These are phyloP conservation scores for Goniozus legneri DNA, from an alignment of 1,140 invertebrate species.

Conservation along the genomic window DNA sequence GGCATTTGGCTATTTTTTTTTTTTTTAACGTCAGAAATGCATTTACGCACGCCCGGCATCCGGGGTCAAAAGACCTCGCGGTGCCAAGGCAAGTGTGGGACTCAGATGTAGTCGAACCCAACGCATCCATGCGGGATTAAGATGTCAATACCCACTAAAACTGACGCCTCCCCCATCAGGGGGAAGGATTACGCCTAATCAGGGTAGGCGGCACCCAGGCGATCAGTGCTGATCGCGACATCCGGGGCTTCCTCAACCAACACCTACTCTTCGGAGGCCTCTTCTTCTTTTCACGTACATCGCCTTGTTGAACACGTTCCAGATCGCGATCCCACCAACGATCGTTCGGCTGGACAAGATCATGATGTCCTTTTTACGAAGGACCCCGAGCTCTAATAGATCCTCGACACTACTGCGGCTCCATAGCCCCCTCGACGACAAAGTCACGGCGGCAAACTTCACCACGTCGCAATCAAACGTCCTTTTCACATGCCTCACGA, in stretches of 20 bases:
- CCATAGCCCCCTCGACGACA: not conserved
- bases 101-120: no score
- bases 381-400: not conserved
- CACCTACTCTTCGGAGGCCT: no score
- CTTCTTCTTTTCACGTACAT: not conserved
- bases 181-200: not conserved
- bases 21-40: not conserved
- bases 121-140: not conserved
- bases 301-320: not conserved
- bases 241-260: not conserved
- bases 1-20: conserved; percentile 35
- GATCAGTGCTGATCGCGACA: not conserved
- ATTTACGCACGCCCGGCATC: not conserved
- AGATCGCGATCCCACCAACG: not conserved
- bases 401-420: not conserved
- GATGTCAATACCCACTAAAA: not conserved
- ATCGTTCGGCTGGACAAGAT: not conserved
- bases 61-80: not conserved
- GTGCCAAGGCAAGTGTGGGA: no score
- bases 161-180: not conserved
- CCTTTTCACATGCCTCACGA: not conserved
- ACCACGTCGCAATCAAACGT: not conserved
- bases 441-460: not conserved
- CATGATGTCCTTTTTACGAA: not conserved
- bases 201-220: not conserved